Conservation (phyloP, 2,888 invertebrate species). For the Brachyptera risi region DNA sequence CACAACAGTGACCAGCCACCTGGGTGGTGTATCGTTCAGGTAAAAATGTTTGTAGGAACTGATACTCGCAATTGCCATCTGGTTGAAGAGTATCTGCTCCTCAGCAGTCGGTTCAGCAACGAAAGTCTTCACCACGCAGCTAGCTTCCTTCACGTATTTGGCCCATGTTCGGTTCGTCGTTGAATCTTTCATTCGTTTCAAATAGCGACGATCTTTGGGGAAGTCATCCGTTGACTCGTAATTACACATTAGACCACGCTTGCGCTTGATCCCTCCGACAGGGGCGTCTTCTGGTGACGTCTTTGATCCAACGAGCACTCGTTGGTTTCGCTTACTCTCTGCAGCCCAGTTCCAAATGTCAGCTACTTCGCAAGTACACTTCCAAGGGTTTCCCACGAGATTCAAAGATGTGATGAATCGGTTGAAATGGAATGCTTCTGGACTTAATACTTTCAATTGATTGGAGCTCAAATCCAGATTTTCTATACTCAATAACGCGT, state of each 20-base stretch:
- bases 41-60: constrained; percentile 1
- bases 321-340: constrained; percentile 59
- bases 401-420: constrained; percentile 55
- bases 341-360: constrained; percentile 72
- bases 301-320: constrained; percentile 62
- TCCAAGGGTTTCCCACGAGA: constrained; percentile 64
- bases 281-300: constrained; percentile 56
- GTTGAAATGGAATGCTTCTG: constrained; percentile 54
- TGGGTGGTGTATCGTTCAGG: constrained; percentile 16
- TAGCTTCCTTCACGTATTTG: constrained; percentile 64
- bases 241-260: constrained; percentile 59
- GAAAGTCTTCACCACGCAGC: constrained; percentile 44
- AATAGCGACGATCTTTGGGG: constrained; percentile 43
- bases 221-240: constrained; percentile 52
- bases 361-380: constrained; percentile 63
- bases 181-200: constrained; percentile 48
- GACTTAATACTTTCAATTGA: constrained; percentile 49
- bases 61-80: constrained; percentile 6
- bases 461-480: constrained; percentile 22
- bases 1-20: constrained; percentile 7
- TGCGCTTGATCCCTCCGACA: constrained; percentile 60
- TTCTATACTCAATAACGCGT: constrained; percentile 18
- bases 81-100: neutral
- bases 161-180: constrained; percentile 64
- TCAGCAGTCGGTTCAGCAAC: neutral